Base-by-base conservation (phyloP, 2,888 invertebrate genomes). In the Agrotis puta region DNA sequence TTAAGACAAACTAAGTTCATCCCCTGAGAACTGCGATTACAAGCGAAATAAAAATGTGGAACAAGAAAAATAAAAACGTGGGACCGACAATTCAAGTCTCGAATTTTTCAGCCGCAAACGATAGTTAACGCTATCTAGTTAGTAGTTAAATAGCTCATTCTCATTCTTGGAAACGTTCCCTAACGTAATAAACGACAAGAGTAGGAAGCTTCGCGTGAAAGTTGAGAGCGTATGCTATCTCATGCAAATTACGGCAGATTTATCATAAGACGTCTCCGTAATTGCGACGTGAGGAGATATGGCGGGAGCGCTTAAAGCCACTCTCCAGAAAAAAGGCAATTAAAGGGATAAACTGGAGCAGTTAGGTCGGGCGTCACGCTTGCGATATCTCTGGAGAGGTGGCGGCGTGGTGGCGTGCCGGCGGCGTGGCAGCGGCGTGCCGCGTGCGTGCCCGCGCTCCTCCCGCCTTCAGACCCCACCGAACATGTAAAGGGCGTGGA, bases 211-310 rank as follows among this genome's bases (percentile, higher is more conserved):
- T 91, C 93, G 93, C 94, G 94, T 93, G 94, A 95, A 96, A 96
- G 95, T 95, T 95, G 94, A 94, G 94, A 95, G 94, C 96, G 95
- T 96, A 96, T 95, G 96, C 95, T 95, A 95, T 96, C 95, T 96
- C 95, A 96, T 95, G 95, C 95, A 96, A 96, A 96, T 96, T 96
- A 95, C 95, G 91, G 93, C 90, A 96, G 95, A 96, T 96, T 95
- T 96, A 96, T 96, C 95, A 96, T 96, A 95, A 95, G 94, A 95
- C 94, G 94, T 95, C 95, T 94, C 95, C 91, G 93, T 95, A 95
- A 96, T 95, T 95, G 94, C 95, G 95, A 96, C 96, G 95, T 95
- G 95, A 94, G 95, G 90, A 96, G 95, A 96, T 96, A 95, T 92
- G 94, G 94, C 92, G 92, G 90, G 92, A 89, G 90, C 93, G 91